Conservation (phyloP, 2,113 vertebrate species). For the Urocolius indicus region DNA sequence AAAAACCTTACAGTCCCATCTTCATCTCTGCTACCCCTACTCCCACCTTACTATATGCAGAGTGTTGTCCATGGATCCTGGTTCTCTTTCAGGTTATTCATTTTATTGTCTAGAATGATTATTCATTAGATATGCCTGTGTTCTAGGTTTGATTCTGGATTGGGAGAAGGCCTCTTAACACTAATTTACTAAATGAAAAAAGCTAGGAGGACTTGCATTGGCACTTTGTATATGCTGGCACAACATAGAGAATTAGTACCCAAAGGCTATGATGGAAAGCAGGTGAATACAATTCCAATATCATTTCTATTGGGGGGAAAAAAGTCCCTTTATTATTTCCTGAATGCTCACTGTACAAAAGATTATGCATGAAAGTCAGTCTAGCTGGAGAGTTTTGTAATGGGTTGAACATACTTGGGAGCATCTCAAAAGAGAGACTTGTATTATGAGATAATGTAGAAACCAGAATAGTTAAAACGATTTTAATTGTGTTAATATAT, state of each 20-base stretch:
- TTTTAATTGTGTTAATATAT: background rate
- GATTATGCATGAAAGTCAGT: fast-evolving
- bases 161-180: background rate
- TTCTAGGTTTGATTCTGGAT: background rate
- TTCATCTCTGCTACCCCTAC: background rate
- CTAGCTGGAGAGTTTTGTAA: background rate
- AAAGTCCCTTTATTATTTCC: background rate
- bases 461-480: background rate
- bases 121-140: background rate
- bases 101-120: background rate
- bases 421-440: background rate
- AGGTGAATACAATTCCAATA: background rate
- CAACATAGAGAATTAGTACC: background rate
- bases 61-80: no score
- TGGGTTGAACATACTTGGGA: background rate
- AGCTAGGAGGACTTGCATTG: background rate
- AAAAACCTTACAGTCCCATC: background rate
- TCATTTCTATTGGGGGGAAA: background rate
- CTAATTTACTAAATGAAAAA: background rate
- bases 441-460: background rate
- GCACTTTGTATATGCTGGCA: background rate
- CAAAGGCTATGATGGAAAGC: background rate
- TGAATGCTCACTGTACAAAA: background rate
- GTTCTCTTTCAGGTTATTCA: background rate
- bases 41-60: background rate